Percentiles rank a stretch among this genome's conserved stretches.
Evolutionary conservation across 2,888 invertebrate genomes (phyloP).

Genomic region (Trichopria drosophilae): DNA sequence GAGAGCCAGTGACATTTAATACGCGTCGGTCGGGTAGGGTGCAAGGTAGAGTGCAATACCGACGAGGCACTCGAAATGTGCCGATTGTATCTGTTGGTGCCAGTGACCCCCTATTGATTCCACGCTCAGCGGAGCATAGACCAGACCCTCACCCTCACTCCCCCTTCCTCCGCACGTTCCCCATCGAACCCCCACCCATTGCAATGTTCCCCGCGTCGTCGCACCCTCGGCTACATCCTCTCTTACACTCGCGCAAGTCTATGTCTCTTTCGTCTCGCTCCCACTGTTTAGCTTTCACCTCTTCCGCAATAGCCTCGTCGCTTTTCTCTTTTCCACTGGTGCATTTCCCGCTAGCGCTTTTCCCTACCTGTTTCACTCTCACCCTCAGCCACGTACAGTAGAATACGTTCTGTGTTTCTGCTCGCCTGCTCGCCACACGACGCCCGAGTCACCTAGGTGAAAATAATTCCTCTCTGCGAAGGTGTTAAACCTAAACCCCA

Average conservation of each 20-base stretch:
- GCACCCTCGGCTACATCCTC: slow-evolving; percentile 19
- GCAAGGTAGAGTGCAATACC: slow-evolving; percentile 5
- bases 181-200: slow-evolving; percentile 21
- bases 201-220: slow-evolving; percentile 12
- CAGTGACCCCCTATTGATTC: slow-evolving; percentile 58
- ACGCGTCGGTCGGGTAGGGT: slow-evolving; percentile 9
- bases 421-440: slow-evolving; percentile 21
- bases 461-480: slow-evolving; percentile 30
- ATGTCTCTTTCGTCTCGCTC: neutral
- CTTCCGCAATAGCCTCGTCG: slow-evolving; percentile 4
- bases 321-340: slow-evolving; percentile 9
- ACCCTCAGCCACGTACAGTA: slow-evolving; percentile 5
- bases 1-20: slow-evolving; percentile 18
- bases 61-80: slow-evolving; percentile 48
- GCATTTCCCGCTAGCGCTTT: slow-evolving; percentile 5
- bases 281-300: slow-evolving; percentile 10
- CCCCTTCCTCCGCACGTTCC: slow-evolving; percentile 22
- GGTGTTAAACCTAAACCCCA: slow-evolving; percentile 27
- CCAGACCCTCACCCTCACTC: slow-evolving; percentile 43
- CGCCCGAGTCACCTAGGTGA: slow-evolving; percentile 30
- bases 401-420: slow-evolving; percentile 12
- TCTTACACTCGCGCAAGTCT: slow-evolving; percentile 1
- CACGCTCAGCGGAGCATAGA: slow-evolving; percentile 52
- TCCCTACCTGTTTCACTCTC: slow-evolving; percentile 6
- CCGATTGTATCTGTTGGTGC: slow-evolving; percentile 56